Evolutionary conservation across 2,797 vertebrate genomes (phyloP).

Genomic region (Oophaga sylvatica): DNA sequence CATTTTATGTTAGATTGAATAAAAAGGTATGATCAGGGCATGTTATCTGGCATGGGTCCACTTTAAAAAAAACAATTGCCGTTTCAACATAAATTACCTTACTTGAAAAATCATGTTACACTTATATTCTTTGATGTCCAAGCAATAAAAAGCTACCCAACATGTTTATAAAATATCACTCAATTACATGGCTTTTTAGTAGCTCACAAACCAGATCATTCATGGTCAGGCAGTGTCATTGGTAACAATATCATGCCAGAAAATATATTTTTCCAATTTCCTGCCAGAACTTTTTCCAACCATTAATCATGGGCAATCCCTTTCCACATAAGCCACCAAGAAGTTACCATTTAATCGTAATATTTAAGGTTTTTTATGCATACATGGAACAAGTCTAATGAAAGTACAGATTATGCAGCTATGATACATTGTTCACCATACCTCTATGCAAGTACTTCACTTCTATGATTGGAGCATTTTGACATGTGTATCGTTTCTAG

Average conservation of each 20-base stretch:
- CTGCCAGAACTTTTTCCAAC: slow-evolving; percentile 15
- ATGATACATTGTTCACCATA: background rate
- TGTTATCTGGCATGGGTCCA: background rate
- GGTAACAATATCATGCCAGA: slow-evolving; percentile 6
- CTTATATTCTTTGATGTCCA: background rate
- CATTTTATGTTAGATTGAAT: background rate
- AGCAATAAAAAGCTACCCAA: background rate
- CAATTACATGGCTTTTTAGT: slow-evolving; percentile 31
- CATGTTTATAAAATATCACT: slow-evolving; percentile 11
- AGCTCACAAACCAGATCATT: slow-evolving; percentile 24
- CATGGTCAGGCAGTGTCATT: slow-evolving; percentile 24
- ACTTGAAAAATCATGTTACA: background rate
- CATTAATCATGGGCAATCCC: slow-evolving; percentile 31
- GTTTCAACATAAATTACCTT: too few species aligned
- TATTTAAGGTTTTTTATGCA: background rate
- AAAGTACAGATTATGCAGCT: background rate
- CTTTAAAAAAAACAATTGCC: background rate
- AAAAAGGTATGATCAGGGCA: too few species aligned
- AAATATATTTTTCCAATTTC: slow-evolving; percentile 18
- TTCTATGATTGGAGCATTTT: background rate
- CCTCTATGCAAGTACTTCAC: background rate
- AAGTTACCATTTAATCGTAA: background rate
- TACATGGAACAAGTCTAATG: slow-evolving; percentile 25
- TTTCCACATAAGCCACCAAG: slow-evolving; percentile 21
- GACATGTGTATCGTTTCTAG: background rate